Evolutionary conservation across 1,140 invertebrate species (phyloP), one percentile per base, ranked within the genome.

Genomic region (Zaprionus africanus): DNA sequence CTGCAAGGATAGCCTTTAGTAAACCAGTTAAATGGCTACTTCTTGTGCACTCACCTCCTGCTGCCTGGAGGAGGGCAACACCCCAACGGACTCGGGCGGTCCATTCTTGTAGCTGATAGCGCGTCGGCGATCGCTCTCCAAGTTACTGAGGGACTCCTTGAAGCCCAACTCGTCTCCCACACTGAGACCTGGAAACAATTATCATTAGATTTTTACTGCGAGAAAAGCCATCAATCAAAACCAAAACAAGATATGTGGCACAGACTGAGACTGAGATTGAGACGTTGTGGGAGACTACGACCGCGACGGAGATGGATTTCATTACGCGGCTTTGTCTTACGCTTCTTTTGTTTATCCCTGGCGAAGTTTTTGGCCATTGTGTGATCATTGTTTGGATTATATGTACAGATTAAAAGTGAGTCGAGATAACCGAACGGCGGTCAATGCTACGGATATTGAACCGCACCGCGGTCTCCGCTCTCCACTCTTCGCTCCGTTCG

Each of bases 91-190:
- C 28, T 90, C 90, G 2, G 84, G 93, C 1, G 93, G 92, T 24
- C 94, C 94, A 82, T 94, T 94, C 67, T 93, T 94, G 34, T 94
- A 87, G 86, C 86, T 94, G 15, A 94, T 95, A 4, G 96, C 96
- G 74, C 96, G 94, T 65, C 96, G 93, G 74, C 95, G 94, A 69
- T 94, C 94, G 26, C 94, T 93, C 90, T 97, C 96, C 64, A 95
- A 79, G 91, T 96, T 97, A 0, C 96, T 95, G 28, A 97, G 91
- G 0, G 96, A 97, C 82, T 97, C 96, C 68, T 94, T 94, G 83
- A 97, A 97, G 46, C 96, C 96, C 22, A 97, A 93, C 83, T 97
- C 96, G 86, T 97, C 96, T n/a, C 96, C 96, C 56, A 97, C 90
- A 91, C 96, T 96, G 92, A 97, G 96, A 79, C 96, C 96, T 97